phyloP scores from a whole-genome alignment of 2,113 vertebrate genomes.

The Microtus oregoni region DNA sequence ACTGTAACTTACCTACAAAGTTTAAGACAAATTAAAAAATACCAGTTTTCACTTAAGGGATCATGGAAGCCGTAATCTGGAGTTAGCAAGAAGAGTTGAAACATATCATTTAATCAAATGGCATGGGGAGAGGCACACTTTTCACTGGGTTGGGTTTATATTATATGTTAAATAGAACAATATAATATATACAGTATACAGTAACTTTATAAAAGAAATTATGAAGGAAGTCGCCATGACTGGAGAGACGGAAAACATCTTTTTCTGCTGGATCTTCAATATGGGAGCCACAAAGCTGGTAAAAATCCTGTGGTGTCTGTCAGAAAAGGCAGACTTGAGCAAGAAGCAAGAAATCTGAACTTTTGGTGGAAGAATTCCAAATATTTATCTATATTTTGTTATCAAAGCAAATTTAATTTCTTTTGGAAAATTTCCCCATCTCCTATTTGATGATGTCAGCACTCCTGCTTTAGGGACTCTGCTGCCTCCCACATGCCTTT shows the following conservation, averaged over 20 bases:
- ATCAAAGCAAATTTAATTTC: neutral
- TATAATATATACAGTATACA: neutral
- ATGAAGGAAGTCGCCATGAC: neutral
- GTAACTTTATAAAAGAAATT: neutral
- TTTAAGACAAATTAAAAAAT: conserved; percentile 50
- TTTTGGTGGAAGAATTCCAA: neutral
- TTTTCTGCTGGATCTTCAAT: neutral
- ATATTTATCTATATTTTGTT: neutral
- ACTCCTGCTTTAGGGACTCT: neutral
- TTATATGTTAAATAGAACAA: neutral
- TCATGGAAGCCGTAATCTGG: neutral
- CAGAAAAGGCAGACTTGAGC: neutral
- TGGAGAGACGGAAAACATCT: neutral
- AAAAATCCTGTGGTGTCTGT: neutral
- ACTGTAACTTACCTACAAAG: conserved; percentile 17
- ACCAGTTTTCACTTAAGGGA: conserved; percentile 31
- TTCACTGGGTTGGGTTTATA: neutral
- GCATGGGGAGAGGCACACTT: neutral
- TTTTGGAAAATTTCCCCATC: neutral
- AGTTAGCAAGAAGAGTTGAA: neutral
- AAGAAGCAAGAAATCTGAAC: conserved; percentile 8
- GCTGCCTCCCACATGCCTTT: neutral
- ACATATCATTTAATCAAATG: neutral
- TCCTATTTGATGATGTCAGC: neutral
- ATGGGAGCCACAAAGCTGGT: neutral